Evolutionary conservation across 1,140 invertebrate species (phyloP).

Genomic region (Ceratosolen solmsi): DNA sequence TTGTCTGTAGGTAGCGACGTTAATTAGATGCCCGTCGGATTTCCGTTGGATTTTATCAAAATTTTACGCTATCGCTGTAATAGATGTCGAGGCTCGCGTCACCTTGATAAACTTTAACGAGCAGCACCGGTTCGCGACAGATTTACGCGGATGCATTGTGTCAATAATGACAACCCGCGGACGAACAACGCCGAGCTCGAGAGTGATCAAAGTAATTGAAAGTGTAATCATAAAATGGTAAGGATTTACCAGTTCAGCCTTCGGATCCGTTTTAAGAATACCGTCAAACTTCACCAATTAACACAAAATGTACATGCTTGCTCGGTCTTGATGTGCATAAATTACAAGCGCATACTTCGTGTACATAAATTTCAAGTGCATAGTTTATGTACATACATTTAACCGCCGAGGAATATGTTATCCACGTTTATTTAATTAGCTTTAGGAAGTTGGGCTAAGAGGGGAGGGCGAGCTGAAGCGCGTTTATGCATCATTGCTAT

Average conservation of each 20-base stretch:
- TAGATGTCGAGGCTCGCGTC: background rate
- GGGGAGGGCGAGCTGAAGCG: background rate
- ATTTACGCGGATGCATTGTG: background rate
- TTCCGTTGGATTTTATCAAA: conserved; percentile 40
- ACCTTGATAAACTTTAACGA: background rate
- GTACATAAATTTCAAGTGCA: conserved; percentile 17
- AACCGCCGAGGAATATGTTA: conserved; percentile 7
- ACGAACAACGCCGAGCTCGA: too few relatives aligned
- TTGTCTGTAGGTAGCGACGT: conserved; percentile 13
- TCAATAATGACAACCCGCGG: background rate
- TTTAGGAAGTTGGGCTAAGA: background rate
- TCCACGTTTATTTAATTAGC: conserved; percentile 9
- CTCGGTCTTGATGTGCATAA: background rate
- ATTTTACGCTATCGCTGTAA: background rate
- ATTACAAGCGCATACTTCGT: conserved; percentile 3
- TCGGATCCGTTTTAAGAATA: background rate
- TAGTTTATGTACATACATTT: background rate
- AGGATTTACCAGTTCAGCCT: background rate
- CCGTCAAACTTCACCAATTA: conserved; percentile 13
- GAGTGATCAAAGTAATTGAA: background rate
- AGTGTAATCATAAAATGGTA: background rate
- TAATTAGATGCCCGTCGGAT: conserved; percentile 28
- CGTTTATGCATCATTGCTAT: background rate
- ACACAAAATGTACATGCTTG: background rate
- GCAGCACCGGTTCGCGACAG: background rate